phyloP scores from a whole-genome alignment of 2,888 invertebrate species.

The Meliscaeva auricollis region DNA sequence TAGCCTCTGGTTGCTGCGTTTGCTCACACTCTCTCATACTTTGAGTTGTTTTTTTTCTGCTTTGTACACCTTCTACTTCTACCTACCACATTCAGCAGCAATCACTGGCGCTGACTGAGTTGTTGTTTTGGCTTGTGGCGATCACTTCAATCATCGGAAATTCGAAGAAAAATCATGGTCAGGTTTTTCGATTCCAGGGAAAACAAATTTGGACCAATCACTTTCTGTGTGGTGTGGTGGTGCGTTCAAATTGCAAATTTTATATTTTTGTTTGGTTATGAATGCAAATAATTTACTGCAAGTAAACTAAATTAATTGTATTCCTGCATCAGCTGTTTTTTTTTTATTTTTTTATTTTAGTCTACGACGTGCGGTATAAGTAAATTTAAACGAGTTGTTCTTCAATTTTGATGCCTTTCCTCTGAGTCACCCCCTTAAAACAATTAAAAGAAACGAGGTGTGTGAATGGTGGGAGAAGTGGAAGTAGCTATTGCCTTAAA shows the following conservation, averaged over 20 bases:
- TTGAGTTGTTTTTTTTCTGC: conserved; percentile 5
- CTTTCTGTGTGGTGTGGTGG: background rate
- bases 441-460: conserved; percentile 42
- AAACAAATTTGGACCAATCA: background rate
- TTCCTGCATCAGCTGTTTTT: conserved; percentile 38
- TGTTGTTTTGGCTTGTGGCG: conserved; percentile 44
- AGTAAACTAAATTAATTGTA: background rate
- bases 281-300: background rate
- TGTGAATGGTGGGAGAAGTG: conserved; percentile 48
- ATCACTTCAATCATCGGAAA: conserved; percentile 63
- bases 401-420: conserved; percentile 50
- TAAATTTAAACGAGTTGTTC: conserved; percentile 32
- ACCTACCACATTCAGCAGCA: conserved; percentile 21
- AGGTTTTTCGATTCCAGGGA: conserved; percentile 43
- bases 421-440: conserved; percentile 55
- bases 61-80: conserved; percentile 13
- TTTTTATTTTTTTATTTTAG: background rate
- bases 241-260: background rate
- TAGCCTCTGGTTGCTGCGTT: conserved; percentile 44
- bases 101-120: conserved; percentile 27
- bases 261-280: background rate
- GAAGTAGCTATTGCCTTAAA: conserved; percentile 54
- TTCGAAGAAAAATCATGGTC: conserved; percentile 65
- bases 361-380: background rate
- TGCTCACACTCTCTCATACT: conserved; percentile 51